Evolutionary conservation across 2,888 invertebrate species (phyloP).

Genomic region (Zele albiditarsus): DNA sequence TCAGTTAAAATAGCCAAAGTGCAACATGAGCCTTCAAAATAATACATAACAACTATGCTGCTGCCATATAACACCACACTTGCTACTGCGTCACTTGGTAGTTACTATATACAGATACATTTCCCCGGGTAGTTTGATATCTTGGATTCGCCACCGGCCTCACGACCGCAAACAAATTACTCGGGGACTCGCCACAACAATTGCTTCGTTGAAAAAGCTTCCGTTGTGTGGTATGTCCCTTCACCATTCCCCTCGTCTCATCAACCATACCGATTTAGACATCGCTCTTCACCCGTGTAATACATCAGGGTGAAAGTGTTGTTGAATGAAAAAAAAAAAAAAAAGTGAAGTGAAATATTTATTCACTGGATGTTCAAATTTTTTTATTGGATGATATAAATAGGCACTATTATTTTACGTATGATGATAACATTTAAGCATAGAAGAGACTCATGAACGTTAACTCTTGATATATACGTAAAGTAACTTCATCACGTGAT

Average conservation of each 20-base stretch:
- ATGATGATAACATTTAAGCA: background rate
- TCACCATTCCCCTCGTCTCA: background rate
- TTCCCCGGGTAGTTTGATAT: constrained; percentile 40
- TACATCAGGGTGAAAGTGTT: background rate
- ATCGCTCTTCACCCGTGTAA: background rate
- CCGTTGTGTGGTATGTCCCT: background rate
- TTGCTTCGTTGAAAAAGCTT: constrained; percentile 10
- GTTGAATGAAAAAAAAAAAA: background rate
- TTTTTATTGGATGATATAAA: background rate
- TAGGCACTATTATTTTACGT: background rate
- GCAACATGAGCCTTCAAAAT: constrained; percentile 17
- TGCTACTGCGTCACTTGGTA: background rate
- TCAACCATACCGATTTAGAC: background rate
- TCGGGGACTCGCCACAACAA: constrained; percentile 34
- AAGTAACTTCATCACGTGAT: background rate
- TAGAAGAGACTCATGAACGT: background rate
- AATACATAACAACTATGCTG: background rate
- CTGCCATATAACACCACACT: background rate
- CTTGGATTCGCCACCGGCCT: constrained; percentile 36
- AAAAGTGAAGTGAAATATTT: background rate
- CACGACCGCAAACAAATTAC: constrained; percentile 46
- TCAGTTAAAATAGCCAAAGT: background rate
- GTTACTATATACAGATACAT: constrained; percentile 26
- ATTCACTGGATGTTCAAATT: background rate
- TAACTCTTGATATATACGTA: background rate